phyloP scores from a whole-genome alignment of 2,113 vertebrate genomes.

The Cyprinodon variegatus region DNA sequence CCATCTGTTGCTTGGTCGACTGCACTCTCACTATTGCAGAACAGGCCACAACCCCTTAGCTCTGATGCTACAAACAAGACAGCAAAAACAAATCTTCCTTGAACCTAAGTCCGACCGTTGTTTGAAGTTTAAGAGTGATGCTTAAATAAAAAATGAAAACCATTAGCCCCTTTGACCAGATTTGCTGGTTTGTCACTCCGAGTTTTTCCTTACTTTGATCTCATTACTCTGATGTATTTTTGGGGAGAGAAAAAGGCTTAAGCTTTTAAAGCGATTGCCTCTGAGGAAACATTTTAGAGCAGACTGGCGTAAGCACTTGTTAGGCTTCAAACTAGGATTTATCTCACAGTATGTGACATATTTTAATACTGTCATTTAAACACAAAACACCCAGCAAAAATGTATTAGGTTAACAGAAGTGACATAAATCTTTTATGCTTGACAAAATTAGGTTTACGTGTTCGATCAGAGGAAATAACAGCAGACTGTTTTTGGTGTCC shows the following conservation, averaged over 20 bases:
- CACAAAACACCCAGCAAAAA: background rate
- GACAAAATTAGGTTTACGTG: background rate
- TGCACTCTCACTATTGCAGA: background rate
- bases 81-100: slow-evolving; percentile 10
- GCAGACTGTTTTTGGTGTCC: background rate
- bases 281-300: slow-evolving; percentile 31
- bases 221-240: slow-evolving; percentile 49
- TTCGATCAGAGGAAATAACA: background rate
- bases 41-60: slow-evolving; percentile 1
- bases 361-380: slow-evolving; percentile 1
- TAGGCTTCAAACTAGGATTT: slow-evolving; percentile 33
- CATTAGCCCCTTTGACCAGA: slow-evolving; percentile 38
- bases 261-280: slow-evolving; percentile 55
- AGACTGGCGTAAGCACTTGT: slow-evolving; percentile 26
- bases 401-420: background rate
- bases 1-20: slow-evolving; percentile 20
- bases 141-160: background rate
- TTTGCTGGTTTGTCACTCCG: slow-evolving; percentile 37
- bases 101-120: slow-evolving; percentile 3
- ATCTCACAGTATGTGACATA: slow-evolving; percentile 11
- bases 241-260: slow-evolving; percentile 39
- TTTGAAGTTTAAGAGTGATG: slow-evolving; percentile 20
- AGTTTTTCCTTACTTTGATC: slow-evolving; percentile 57
- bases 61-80: slow-evolving; percentile 11
- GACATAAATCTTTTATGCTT: background rate